Percentiles rank a stretch among this genome's conserved stretches.
Conservation (phyloP, 2,113 vertebrate genomes). For the Lamprotornis superbus region DNA sequence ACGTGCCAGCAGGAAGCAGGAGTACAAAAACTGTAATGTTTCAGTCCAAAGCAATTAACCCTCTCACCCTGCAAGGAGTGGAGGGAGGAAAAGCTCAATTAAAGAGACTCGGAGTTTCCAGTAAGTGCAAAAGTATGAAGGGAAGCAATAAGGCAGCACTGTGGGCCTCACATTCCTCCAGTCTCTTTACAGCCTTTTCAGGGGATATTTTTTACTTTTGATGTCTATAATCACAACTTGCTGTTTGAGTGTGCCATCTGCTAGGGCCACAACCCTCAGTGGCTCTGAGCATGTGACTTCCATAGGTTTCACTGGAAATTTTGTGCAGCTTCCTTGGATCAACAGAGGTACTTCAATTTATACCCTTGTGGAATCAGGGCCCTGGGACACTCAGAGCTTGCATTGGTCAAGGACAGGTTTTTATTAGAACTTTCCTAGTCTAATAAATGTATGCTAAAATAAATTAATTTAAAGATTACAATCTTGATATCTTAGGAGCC, state of each 20-base stretch:
- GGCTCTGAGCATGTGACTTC: not conserved
- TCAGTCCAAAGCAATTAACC: slow-evolving; percentile 32
- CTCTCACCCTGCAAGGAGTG: not conserved
- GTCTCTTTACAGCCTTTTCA: slow-evolving; percentile 26
- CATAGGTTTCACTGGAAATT: not conserved
- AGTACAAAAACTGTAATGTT: not conserved
- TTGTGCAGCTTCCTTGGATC: not conserved
- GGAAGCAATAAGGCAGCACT: slow-evolving; percentile 17
- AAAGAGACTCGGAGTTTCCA: not conserved
- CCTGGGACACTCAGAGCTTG: not conserved
- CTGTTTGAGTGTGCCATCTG: slow-evolving; percentile 11
- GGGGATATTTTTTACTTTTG: slow-evolving; percentile 12
- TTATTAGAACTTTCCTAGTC: not conserved
- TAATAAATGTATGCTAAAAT: not conserved
- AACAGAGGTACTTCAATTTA: not conserved
- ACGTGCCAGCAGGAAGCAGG: not conserved
- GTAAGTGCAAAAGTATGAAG: slow-evolving; percentile 17
- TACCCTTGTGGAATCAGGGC: not conserved
- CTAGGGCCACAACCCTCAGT: not conserved
- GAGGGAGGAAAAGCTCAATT: slow-evolving; percentile 47
- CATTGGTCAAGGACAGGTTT: not conserved
- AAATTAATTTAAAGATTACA: not conserved
- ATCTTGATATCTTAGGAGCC: not conserved
- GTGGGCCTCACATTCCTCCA: slow-evolving; percentile 6
- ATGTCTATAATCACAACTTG: slow-evolving; percentile 5